Evolutionary conservation across 2,888 invertebrate species (phyloP).

Genomic region (Aphodius granarius): DNA sequence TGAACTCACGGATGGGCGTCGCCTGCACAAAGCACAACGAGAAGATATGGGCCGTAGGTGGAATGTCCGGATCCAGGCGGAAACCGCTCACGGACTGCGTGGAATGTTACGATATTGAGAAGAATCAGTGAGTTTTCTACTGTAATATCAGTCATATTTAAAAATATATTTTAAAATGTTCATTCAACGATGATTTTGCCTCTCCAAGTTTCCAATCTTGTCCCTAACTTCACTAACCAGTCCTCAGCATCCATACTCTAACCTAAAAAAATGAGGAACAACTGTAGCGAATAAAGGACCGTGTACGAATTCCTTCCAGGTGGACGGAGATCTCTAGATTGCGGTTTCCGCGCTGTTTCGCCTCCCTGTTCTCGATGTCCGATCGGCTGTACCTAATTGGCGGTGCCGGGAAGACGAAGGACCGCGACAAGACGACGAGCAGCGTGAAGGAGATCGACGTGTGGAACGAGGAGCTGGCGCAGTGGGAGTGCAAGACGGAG

Average conservation of each 20-base stretch:
- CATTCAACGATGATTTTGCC: no score
- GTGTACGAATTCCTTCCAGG: conserved; percentile 45
- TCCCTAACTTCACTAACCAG: conserved; percentile 2
- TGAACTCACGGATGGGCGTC: conserved; percentile 62
- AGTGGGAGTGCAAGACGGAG: conserved; percentile 63
- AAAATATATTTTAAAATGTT: no score
- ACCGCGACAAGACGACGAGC: conserved; percentile 59
- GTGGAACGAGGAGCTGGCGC: conserved; percentile 60
- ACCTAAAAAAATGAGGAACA: no score
- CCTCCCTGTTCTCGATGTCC: conserved; percentile 58
- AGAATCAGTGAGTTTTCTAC: conserved; percentile 57
- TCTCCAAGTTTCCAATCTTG: neutral
- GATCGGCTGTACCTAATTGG: conserved; percentile 68
- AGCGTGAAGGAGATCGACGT: conserved; percentile 64
- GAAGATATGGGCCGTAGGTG: conserved; percentile 74
- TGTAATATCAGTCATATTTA: no score
- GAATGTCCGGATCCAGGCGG: conserved; percentile 64
- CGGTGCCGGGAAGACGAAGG: conserved; percentile 63
- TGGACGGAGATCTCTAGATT: conserved; percentile 62
- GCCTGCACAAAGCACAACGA: conserved; percentile 64
- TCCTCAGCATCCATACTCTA: neutral
- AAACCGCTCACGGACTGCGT: conserved; percentile 61
- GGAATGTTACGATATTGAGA: conserved; percentile 65
- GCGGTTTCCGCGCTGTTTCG: conserved; percentile 60
- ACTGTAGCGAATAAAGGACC: neutral